A percentile compares a stretch with the other conserved stretches of the same genome.
Conservation (phyloP, 2,797 vertebrate genomes). For the Anguilla pacifica region DNA sequence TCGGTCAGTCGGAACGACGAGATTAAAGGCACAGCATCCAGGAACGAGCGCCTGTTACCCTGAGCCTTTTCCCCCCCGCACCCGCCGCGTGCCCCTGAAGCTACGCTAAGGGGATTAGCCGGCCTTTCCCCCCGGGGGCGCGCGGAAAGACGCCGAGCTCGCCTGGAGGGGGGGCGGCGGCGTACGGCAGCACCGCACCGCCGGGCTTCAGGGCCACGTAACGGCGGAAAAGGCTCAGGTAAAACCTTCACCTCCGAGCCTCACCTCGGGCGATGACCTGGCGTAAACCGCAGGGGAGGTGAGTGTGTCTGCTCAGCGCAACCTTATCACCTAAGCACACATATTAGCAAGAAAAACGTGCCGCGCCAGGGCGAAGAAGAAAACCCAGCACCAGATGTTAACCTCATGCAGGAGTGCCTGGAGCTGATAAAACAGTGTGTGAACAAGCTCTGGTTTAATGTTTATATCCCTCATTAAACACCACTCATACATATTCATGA, state of each 20-base stretch:
- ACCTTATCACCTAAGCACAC: background rate
- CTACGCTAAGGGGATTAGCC: conserved; percentile 40
- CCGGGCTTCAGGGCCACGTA: background rate
- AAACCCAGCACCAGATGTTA: background rate
- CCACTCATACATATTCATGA: conserved; percentile 2
- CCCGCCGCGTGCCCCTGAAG: conserved; percentile 17
- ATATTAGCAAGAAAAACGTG: background rate
- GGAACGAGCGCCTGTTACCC: background rate
- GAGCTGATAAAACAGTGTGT: background rate
- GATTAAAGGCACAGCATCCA: conserved; percentile 34
- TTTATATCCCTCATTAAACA: background rate
- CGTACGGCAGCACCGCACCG: background rate
- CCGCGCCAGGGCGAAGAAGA: background rate
- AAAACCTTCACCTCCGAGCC: background rate
- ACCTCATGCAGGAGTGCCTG: background rate
- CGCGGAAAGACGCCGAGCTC: background rate
- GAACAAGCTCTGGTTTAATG: background rate
- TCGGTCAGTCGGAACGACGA: conserved; percentile 31
- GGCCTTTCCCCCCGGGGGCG: conserved; percentile 23
- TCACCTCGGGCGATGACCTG: background rate
- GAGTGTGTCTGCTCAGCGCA: background rate
- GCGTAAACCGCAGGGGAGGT: background rate
- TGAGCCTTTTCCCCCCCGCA: conserved; percentile 18
- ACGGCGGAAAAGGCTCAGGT: background rate
- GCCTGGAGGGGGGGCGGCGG: background rate